A percentile compares a stretch with the other conserved stretches of the same genome.
These are phyloP conservation scores for Cecidostiba fungosa DNA, from an alignment of 2,888 invertebrate species.

Conservation along the genomic window DNA sequence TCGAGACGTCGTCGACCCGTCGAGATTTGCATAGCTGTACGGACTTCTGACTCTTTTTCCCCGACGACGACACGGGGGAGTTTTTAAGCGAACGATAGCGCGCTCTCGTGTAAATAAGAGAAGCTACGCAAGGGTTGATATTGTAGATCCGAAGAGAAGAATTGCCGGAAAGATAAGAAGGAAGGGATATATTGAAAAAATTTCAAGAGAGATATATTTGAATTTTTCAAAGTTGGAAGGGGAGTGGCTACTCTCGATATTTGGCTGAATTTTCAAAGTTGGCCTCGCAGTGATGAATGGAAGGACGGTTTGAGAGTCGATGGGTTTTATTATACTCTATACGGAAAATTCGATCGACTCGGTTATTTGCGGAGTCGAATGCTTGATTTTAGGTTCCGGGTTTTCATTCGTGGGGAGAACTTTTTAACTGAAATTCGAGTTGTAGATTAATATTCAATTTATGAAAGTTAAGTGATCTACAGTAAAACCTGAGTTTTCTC, in stretches of 20 bases:
- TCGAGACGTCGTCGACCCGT: background rate
- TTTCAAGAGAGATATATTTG: background rate
- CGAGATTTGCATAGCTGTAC: background rate
- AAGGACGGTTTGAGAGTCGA: background rate
- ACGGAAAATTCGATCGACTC: background rate
- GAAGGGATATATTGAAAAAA: constrained; percentile 15
- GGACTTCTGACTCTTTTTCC: background rate
- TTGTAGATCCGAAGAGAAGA: background rate
- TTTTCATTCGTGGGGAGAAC: background rate
- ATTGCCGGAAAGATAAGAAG: background rate
- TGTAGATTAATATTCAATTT: background rate
- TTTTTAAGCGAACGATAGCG: background rate
- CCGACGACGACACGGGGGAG: background rate
- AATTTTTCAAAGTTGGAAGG: background rate
- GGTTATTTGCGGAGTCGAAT: constrained; percentile 3
- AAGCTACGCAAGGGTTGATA: background rate
- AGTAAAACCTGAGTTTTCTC: background rate
- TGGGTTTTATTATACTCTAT: background rate
- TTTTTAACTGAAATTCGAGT: background rate
- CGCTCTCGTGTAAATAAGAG: constrained; percentile 2
- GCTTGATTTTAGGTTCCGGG: background rate
- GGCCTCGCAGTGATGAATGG: background rate
- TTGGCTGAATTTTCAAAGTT: constrained; percentile 4
- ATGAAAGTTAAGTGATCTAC: background rate
- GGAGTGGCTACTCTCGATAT: background rate